phyloP scores from a whole-genome alignment of 37 sponge, comb jelly and placozoan species.

The Halichondria panicea region DNA sequence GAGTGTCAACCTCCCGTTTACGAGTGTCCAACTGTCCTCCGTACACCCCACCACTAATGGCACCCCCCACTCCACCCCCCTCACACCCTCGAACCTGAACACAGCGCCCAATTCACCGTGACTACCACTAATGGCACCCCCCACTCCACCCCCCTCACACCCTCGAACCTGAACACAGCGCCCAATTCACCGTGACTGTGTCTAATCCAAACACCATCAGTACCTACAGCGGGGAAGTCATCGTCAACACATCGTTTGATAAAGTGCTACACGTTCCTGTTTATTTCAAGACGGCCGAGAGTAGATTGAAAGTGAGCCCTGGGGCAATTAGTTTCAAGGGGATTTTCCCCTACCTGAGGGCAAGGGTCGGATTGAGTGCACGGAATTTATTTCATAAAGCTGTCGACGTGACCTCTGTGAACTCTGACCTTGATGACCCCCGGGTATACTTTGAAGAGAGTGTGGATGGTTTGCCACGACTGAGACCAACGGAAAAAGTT shows the following conservation, averaged over 20 bases:
- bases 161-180: slow-evolving; percentile 38
- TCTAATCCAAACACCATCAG: slow-evolving; percentile 52
- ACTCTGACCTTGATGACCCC: slow-evolving; percentile 15
- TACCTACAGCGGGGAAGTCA: slow-evolving; percentile 55
- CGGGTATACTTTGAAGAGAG: slow-evolving; percentile 13
- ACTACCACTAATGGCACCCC: too few species aligned
- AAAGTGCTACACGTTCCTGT: slow-evolving; percentile 57
- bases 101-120: too few species aligned
- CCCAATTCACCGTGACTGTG: slow-evolving; percentile 52
- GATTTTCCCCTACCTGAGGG: slow-evolving; percentile 34
- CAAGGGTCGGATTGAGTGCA: slow-evolving; percentile 12
- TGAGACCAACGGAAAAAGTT: slow-evolving; percentile 11
- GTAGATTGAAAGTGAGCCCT: slow-evolving; percentile 43
- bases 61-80: too few species aligned
- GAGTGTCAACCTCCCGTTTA: slow-evolving; percentile 16
- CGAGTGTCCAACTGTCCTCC: slow-evolving; percentile 26
- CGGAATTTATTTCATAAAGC: slow-evolving; percentile 23
- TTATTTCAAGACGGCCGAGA: slow-evolving; percentile 51
- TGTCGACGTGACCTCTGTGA: slow-evolving; percentile 13
- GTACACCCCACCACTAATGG: slow-evolving; percentile 22
- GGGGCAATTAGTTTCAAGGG: slow-evolving; percentile 29
- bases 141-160: slow-evolving; percentile 24
- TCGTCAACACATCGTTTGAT: slow-evolving; percentile 57
- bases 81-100: not conserved
- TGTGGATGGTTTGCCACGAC: not conserved